A percentile compares a stretch with the other conserved stretches of the same genome.
These are phyloP conservation scores for Amblyopsis rosae DNA, from an alignment of 2,113 vertebrate species.

Conservation along the genomic window DNA sequence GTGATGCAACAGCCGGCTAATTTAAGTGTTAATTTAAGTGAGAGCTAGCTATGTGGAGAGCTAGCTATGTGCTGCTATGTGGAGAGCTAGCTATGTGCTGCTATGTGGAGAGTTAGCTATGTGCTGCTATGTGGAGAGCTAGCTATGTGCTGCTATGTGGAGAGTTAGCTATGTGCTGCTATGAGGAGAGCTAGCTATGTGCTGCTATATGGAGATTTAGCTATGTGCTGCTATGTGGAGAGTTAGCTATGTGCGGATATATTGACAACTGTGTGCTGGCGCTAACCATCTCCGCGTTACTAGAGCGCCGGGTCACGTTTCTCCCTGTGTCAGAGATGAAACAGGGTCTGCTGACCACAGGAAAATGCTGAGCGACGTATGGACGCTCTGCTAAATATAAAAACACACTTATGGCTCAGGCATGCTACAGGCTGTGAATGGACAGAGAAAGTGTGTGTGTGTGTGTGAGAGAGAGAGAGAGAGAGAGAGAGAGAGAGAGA, in stretches of 20 bases:
- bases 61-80: constrained; percentile 64
- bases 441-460: too few relatives aligned
- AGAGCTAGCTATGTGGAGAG: constrained; percentile 61
- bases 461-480: too few relatives aligned
- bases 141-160: constrained; percentile 72
- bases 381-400: neutral
- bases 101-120: constrained; percentile 74
- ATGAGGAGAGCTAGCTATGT: constrained; percentile 74
- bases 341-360: constrained; percentile 24
- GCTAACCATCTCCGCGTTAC: constrained; percentile 67
- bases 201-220: constrained; percentile 73
- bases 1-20: constrained; percentile 73
- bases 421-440: too few relatives aligned
- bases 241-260: constrained; percentile 63
- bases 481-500: too few relatives aligned
- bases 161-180: constrained; percentile 61
- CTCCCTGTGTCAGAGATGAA: constrained; percentile 50
- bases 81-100: constrained; percentile 39
- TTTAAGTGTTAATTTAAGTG: neutral
- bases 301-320: constrained; percentile 66
- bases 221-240: constrained; percentile 74
- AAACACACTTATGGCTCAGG: too few relatives aligned
- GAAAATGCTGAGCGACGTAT: constrained; percentile 17
- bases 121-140: constrained; percentile 65
- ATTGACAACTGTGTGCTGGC: constrained; percentile 74